These are phyloP conservation scores for Osmerus eperlanus DNA, from an alignment of 2,113 vertebrate genomes.

Conservation along the genomic window DNA sequence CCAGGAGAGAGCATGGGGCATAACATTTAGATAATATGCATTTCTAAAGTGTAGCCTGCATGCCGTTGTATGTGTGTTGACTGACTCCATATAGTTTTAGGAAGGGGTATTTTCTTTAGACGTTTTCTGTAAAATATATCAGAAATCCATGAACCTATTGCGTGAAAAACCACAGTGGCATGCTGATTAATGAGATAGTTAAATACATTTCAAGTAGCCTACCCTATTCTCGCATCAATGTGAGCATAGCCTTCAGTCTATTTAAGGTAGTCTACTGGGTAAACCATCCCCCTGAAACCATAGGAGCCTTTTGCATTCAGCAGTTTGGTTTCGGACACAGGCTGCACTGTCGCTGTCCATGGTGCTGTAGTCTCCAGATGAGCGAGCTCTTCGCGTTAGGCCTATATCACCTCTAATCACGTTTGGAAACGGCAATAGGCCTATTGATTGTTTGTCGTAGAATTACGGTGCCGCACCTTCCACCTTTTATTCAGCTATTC, in stretches of 20 bases:
- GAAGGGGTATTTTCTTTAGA: background rate
- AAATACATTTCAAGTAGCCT: background rate
- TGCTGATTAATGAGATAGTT: too few species aligned
- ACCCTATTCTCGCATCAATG: background rate
- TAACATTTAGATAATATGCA: too few species aligned
- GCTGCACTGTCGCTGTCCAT: slow-evolving; percentile 59
- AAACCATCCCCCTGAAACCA: background rate
- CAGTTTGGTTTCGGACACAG: slow-evolving; percentile 3
- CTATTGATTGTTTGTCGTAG: too few species aligned
- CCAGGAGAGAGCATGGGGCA: slow-evolving; percentile 1
- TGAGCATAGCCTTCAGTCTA: background rate
- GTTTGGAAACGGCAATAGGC: too few species aligned
- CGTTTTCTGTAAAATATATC: background rate
- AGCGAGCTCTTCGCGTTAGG: background rate
- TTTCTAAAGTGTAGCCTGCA: too few species aligned
- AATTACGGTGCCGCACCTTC: too few species aligned
- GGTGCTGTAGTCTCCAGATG: slow-evolving; percentile 57
- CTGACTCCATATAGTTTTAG: background rate
- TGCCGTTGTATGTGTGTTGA: background rate
- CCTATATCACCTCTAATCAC: background rate
- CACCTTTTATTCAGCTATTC: too few species aligned
- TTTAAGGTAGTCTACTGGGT: too few species aligned
- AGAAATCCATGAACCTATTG: too few species aligned
- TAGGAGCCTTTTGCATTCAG: background rate
- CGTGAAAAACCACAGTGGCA: background rate